phyloP scores from a whole-genome alignment of 2,888 invertebrate species.

The Netelia fuscicornis region DNA sequence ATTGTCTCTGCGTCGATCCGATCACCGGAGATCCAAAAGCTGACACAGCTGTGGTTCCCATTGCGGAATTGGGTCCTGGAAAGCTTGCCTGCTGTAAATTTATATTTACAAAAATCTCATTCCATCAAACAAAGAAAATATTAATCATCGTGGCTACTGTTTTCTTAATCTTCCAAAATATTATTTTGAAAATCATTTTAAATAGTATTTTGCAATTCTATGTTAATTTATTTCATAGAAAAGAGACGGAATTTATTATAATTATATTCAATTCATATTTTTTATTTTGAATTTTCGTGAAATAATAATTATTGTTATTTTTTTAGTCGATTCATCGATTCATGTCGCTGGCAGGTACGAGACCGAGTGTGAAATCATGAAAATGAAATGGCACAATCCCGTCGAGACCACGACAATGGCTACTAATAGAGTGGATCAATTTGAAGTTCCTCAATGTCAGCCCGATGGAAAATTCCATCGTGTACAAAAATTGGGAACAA shows the following conservation, averaged over 20 bases:
- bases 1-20: conserved; percentile 88
- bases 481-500: conserved; percentile 82
- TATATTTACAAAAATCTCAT: background rate
- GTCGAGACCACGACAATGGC: conserved; percentile 63
- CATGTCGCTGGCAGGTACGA: conserved; percentile 83
- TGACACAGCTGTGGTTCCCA: conserved; percentile 77
- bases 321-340: conserved; percentile 81
- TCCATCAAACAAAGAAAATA: background rate
- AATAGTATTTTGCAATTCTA: conserved; percentile 53
- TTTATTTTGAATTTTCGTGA: no score
- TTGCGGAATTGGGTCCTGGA: conserved; percentile 77
- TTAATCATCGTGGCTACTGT: background rate
- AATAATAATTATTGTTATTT: background rate
- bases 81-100: conserved; percentile 84
- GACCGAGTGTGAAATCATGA: conserved; percentile 83
- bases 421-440: conserved; percentile 6
- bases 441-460: conserved; percentile 84
- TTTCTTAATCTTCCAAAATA: background rate
- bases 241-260: background rate
- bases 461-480: conserved; percentile 86
- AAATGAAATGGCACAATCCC: conserved; percentile 69
- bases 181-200: background rate
- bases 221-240: background rate
- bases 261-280: background rate
- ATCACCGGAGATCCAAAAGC: conserved; percentile 86